Percentiles rank a stretch among this genome's conserved stretches.
phyloP scores from a whole-genome alignment of 2,888 invertebrate genomes.

The Brachyopa scutellaris region DNA sequence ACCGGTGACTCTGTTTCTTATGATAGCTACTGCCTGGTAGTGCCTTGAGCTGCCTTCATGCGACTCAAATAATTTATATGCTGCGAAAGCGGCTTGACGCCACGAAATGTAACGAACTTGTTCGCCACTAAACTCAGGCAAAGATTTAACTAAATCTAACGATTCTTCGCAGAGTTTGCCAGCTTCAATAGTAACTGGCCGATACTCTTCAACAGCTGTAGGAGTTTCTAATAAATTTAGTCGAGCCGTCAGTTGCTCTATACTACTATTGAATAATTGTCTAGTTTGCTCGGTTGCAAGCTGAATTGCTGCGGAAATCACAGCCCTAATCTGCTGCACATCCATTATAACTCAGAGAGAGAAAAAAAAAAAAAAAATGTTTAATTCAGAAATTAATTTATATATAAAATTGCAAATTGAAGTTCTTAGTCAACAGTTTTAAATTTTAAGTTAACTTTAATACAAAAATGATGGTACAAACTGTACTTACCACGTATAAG shows the following conservation, averaged over 20 bases:
- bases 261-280: not conserved
- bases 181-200: not conserved
- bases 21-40: conserved; percentile 39
- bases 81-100: too few species aligned
- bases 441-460: too few species aligned
- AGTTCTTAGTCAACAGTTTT: too few species aligned
- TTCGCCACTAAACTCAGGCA: too few species aligned
- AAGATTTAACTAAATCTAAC: conserved; percentile 13
- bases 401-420: too few species aligned
- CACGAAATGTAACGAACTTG: too few species aligned
- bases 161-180: not conserved
- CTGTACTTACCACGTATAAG: too few species aligned
- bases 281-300: conserved; percentile 9
- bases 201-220: not conserved
- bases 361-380: too few species aligned
- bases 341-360: conserved; percentile 1
- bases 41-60: too few species aligned
- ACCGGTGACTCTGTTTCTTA: conserved; percentile 56
- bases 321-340: not conserved
- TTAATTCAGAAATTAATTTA: not conserved
- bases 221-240: conserved; percentile 4
- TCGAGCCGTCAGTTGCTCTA: not conserved
- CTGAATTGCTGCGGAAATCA: not conserved
- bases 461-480: too few species aligned
- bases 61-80: too few species aligned